Evolutionary conservation across 2,797 vertebrate genomes (phyloP).

Genomic region (Phoxinus dragarum): DNA sequence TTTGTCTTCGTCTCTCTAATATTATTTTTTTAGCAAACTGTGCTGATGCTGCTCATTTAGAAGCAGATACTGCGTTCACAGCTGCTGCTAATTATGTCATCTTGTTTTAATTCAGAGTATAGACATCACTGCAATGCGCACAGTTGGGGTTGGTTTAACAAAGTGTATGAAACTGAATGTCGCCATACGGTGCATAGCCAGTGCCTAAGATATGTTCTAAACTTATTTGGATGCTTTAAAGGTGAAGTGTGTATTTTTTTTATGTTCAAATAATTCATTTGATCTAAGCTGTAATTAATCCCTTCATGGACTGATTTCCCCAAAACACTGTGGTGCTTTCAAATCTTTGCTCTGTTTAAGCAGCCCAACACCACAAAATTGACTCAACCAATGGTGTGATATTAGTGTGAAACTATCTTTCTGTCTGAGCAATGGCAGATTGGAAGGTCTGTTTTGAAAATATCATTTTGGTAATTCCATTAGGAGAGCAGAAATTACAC

Average conservation of each 20-base stretch:
- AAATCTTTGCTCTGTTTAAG: neutral
- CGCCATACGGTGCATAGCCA: conserved; percentile 38
- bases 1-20: conserved; percentile 1
- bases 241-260: neutral
- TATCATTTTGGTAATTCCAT: neutral
- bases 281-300: neutral
- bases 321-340: neutral
- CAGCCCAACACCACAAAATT: neutral
- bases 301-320: neutral
- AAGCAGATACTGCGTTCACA: conserved; percentile 28
- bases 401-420: neutral
- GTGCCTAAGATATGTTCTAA: conserved; percentile 48
- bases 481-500: neutral
- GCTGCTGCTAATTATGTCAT: conserved; percentile 30
- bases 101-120: conserved; percentile 33
- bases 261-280: neutral
- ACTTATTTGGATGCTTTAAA: conserved; percentile 7
- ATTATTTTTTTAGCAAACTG: neutral
- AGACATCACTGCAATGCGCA: conserved; percentile 9
- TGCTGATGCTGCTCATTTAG: conserved; percentile 34
- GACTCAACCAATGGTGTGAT: neutral
- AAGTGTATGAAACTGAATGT: neutral
- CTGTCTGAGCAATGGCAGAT: neutral
- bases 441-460: neutral
- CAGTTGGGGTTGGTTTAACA: conserved; percentile 9